Conservation (phyloP, 2,797 vertebrate species). For the Spheniscus humboldti region DNA sequence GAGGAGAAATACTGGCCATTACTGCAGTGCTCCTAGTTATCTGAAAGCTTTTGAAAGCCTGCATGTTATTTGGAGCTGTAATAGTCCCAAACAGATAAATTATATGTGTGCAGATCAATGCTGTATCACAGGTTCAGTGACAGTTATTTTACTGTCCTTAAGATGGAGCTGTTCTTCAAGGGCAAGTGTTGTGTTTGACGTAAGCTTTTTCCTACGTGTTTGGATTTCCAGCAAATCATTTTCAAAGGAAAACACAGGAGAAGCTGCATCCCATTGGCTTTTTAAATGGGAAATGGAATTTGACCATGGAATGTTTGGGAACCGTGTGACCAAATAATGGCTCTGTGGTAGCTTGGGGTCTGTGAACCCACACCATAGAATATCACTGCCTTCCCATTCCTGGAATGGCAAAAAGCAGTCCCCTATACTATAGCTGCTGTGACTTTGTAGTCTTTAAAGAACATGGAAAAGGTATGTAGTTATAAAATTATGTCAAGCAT, state of each 20-base stretch:
- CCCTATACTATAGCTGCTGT: background rate
- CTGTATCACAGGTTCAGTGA: background rate
- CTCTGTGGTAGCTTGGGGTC: background rate
- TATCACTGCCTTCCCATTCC: background rate
- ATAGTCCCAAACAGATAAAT: background rate
- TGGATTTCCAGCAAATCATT: background rate
- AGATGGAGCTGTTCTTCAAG: background rate
- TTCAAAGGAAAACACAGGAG: background rate
- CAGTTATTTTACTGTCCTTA: background rate
- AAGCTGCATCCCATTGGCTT: background rate
- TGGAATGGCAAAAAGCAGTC: background rate
- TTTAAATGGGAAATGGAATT: background rate
- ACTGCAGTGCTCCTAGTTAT: background rate
- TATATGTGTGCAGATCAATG: background rate
- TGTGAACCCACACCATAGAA: background rate
- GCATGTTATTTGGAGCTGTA: background rate
- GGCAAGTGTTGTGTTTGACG: background rate
- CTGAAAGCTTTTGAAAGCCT: background rate
- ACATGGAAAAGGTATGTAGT: background rate
- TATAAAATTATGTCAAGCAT: background rate
- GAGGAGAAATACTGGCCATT: background rate
- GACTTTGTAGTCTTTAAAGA: background rate
- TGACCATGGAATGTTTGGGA: background rate
- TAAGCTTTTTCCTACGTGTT: background rate
- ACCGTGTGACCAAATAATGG: background rate